phyloP scores from a whole-genome alignment of 2,113 vertebrate genomes.

The Thamnophis sirtalis region DNA sequence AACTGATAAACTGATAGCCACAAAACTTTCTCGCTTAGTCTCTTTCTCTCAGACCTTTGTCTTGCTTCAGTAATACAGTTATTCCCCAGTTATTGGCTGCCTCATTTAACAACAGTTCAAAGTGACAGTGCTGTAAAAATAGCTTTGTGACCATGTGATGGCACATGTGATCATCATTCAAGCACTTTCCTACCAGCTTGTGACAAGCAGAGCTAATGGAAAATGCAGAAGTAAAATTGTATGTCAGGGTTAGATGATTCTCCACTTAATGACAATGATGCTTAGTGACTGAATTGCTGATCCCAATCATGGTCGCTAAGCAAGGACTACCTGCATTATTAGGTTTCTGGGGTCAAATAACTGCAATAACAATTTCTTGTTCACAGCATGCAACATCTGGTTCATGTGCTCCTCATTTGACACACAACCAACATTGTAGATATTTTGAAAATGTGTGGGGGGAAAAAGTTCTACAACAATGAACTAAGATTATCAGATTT shows the following conservation, averaged over 20 bases:
- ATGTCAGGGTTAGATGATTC: background rate
- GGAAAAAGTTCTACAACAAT: background rate
- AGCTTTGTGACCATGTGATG: background rate
- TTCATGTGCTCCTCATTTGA: background rate
- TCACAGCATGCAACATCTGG: background rate
- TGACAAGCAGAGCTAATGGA: background rate
- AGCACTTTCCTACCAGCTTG: background rate
- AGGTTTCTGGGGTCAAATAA: background rate
- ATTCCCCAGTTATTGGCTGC: background rate
- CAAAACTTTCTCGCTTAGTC: background rate
- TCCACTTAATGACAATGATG: background rate
- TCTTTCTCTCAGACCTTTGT: background rate
- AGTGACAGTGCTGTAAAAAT: background rate
- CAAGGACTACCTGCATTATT: background rate
- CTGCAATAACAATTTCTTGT: background rate
- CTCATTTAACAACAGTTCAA: background rate
- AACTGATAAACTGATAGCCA: background rate
- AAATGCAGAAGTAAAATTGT: background rate
- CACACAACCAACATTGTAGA: background rate
- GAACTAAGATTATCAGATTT: background rate
- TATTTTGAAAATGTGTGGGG: background rate
- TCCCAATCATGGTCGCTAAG: background rate
- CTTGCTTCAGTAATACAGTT: background rate
- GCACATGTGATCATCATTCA: background rate
- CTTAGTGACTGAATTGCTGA: background rate